Conservation (phyloP, 2,888 invertebrate species). For the Ochropleura plecta region DNA sequence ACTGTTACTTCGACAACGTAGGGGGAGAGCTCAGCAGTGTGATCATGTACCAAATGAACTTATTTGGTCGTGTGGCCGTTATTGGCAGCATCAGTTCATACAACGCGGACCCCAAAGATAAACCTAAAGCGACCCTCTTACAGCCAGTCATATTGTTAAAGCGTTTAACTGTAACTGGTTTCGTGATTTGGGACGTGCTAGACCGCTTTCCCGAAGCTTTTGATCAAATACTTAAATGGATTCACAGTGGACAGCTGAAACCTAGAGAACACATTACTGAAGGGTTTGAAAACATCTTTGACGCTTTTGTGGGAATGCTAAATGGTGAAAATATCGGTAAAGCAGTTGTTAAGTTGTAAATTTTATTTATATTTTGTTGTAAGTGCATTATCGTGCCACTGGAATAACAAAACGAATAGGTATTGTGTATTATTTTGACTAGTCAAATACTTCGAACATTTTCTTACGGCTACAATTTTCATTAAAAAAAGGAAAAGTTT, state of each 20-base stretch:
- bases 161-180: conserved; percentile 92
- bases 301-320: conserved; percentile 92
- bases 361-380: neutral
- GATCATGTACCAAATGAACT: conserved; percentile 91
- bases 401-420: too few relatives aligned
- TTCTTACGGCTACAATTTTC: too few relatives aligned
- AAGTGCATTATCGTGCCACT: too few relatives aligned
- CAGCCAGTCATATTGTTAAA: conserved; percentile 90
- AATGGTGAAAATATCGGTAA: conserved; percentile 92
- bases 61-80: conserved; percentile 90
- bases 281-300: conserved; percentile 93
- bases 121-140: conserved; percentile 82
- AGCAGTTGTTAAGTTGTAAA: conserved; percentile 91
- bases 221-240: conserved; percentile 90
- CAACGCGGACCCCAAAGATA: conserved; percentile 71
- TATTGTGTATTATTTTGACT: too few relatives aligned
- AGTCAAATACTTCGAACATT: too few relatives aligned
- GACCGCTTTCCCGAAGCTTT: conserved; percentile 91
- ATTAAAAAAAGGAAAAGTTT: too few relatives aligned
- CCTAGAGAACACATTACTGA: conserved; percentile 92
- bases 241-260: conserved; percentile 92
- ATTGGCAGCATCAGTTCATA: conserved; percentile 81
- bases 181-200: conserved; percentile 87
- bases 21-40: conserved; percentile 91
- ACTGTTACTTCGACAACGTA: conserved; percentile 94